phyloP scores from a whole-genome alignment of 2,797 vertebrate species.

The Meriones psammophilus region DNA sequence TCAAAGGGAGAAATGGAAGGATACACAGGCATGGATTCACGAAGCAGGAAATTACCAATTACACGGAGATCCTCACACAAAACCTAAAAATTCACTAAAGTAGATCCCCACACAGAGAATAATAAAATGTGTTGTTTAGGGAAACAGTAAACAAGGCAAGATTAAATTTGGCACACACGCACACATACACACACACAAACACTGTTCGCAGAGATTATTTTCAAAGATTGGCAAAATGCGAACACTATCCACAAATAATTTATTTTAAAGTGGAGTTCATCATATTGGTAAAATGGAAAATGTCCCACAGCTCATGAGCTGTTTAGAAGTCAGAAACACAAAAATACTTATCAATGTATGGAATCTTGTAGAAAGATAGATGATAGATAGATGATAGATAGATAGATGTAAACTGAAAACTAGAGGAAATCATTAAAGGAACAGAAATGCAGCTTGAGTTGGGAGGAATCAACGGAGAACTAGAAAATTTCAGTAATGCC shows the following conservation, averaged over 20 bases:
- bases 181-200: background rate
- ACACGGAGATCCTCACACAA: background rate
- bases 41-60: background rate
- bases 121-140: background rate
- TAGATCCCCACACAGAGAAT: background rate
- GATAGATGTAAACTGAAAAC: background rate
- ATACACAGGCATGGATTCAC: background rate
- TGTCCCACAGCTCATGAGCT: background rate
- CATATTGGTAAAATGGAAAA: background rate
- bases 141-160: background rate
- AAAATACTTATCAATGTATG: background rate
- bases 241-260: conserved; percentile 26
- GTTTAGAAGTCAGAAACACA: background rate
- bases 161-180: background rate
- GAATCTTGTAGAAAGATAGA: background rate
- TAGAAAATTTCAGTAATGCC: background rate
- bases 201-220: background rate
- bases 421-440: background rate
- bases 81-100: background rate
- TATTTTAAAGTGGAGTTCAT: conserved; percentile 11
- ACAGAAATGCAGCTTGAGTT: background rate
- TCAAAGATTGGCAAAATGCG: background rate
- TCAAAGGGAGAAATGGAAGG: background rate
- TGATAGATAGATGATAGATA: no score
- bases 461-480: background rate